Base-by-base conservation (phyloP, 2,113 vertebrate species). In the Calypte anna region DNA sequence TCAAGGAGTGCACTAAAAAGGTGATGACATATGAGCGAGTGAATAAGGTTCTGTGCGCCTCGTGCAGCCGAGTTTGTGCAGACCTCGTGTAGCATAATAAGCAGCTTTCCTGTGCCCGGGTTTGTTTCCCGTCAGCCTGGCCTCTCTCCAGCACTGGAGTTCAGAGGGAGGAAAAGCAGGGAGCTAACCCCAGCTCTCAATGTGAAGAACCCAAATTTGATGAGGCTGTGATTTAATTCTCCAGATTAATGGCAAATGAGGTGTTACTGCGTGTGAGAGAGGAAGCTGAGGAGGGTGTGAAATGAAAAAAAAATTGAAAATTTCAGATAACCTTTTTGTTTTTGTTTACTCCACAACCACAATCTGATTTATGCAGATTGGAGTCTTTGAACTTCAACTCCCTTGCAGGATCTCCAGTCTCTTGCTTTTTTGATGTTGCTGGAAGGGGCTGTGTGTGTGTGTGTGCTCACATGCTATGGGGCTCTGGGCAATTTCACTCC, bases 401-500 rank as follows among this genome's bases (percentile, higher is more conserved):
- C 96, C 95, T 93, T 50, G 72, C 94, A 73, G 69, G 90, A 68
- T 93, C 93, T 82, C 88, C 80, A 6, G 75, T 61, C 96, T 84
- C 83, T 98, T 75, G 48, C 82, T 81, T 93, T 93, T 96, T 97
- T 97, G 97, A 94, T 95, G 96, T 54, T 88, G 63, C 75, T 70
- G 69, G 92, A 73, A 77, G 90, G 81, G 81, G 86, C 94, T 82
- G 40, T 96, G 96, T 89, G 93, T 91, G 64, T 21, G 48, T 12
- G 24, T 23, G 25, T 2, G 53, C 67, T 33, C 10, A 1, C 12
- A 21, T 5, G 82, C 88, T 16, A 33, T 53, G 85, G 93, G 96
- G 97, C 98, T 98, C 97, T 98, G 98, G 97, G 97, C 97, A 98
- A 30, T 98, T 95, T 98, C 98, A 98, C 96, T 92, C 85, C 73